Conservation (phyloP, 2,113 vertebrate species). For the Mesoclemmys tuberculata region DNA sequence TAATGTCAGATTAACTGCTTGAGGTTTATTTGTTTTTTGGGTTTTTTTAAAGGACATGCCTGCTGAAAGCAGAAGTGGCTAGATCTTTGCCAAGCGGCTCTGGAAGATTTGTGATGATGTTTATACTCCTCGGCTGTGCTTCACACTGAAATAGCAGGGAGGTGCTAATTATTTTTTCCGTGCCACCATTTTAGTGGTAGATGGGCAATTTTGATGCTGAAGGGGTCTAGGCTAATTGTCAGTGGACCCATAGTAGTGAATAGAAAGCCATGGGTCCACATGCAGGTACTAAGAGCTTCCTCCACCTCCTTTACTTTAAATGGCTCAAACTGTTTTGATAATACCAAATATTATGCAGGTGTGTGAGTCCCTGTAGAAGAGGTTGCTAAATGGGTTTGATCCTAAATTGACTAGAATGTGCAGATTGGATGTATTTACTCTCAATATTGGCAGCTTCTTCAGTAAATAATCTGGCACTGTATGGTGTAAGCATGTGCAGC, state of each 20-base stretch:
- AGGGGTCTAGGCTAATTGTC: constrained; percentile 24
- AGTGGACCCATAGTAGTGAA: neutral
- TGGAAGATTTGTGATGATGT: neutral
- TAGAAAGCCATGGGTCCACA: constrained; percentile 10
- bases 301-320: neutral
- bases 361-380: constrained; percentile 26
- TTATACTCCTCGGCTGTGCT: constrained; percentile 14
- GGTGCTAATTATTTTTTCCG: constrained; percentile 24
- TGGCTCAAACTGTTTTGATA: constrained; percentile 28
- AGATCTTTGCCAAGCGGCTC: constrained; percentile 2
- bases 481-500: neutral
- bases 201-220: constrained; percentile 28
- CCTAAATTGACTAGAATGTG: constrained; percentile 48
- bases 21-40: neutral
- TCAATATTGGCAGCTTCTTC: constrained; percentile 35
- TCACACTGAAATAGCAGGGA: constrained; percentile 28
- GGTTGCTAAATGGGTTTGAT: constrained; percentile 42
- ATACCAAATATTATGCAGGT: constrained; percentile 45
- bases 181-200: constrained; percentile 40
- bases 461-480: constrained; percentile 42
- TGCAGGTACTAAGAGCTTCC: neutral
- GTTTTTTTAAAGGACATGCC: neutral
- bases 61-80: neutral
- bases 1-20: neutral
- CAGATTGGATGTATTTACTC: constrained; percentile 55